phyloP scores from a whole-genome alignment of 1,140 invertebrate species.

The Caenorhabditis briggsae region DNA sequence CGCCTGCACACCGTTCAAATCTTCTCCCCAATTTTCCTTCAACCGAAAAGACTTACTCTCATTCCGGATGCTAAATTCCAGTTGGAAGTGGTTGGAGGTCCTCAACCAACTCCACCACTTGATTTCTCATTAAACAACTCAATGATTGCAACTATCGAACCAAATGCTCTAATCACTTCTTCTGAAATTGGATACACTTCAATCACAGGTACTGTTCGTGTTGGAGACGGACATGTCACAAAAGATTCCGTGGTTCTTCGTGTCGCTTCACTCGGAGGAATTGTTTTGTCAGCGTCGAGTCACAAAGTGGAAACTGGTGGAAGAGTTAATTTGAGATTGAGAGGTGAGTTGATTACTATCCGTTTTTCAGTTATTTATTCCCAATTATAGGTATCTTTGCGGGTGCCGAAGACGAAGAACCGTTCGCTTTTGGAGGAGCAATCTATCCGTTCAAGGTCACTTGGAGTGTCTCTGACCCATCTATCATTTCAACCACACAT shows the following conservation, averaged over 20 bases:
- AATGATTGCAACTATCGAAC: constrained; percentile 51
- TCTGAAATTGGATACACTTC: constrained; percentile 54
- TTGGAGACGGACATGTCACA: constrained; percentile 55
- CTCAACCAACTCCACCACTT: constrained; percentile 60
- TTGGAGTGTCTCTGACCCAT: constrained; percentile 48
- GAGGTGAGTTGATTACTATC: background rate
- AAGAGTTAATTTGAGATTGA: constrained; percentile 48
- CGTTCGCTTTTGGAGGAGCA: constrained; percentile 63
- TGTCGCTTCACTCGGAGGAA: constrained; percentile 58
- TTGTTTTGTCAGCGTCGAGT: constrained; percentile 23
- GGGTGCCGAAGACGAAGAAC: constrained; percentile 52
- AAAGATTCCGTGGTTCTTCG: constrained; percentile 61
- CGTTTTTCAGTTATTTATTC: too few relatives aligned
- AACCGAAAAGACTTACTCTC: constrained; percentile 61
- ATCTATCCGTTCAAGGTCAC: constrained; percentile 59
- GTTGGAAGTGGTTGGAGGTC: constrained; percentile 63
- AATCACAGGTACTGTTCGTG: constrained; percentile 60
- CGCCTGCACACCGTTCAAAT: constrained; percentile 59
- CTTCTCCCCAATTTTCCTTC: constrained; percentile 62
- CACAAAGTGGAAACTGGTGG: constrained; percentile 51
- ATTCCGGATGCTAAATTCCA: constrained; percentile 62
- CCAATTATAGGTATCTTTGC: background rate
- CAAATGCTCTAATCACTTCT: constrained; percentile 61
- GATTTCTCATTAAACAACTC: constrained; percentile 64
- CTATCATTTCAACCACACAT: constrained; percentile 32